Evolutionary conservation across 2,888 invertebrate genomes (phyloP).

Genomic region (Hydroisotoma schaefferi): DNA sequence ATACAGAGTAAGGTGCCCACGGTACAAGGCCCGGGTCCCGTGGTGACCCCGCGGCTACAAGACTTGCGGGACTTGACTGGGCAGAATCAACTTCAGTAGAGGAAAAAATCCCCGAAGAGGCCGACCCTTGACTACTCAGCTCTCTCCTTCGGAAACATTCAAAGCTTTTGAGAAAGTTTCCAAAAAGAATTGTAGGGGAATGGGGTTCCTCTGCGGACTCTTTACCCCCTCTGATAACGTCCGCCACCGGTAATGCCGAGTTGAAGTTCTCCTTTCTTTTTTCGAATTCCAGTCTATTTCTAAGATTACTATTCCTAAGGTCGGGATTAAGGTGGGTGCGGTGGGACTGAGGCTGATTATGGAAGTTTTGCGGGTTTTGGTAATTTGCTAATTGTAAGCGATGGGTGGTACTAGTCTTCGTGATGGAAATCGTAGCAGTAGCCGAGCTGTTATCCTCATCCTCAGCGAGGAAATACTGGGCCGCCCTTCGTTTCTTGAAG

Average conservation of each 20-base stretch:
- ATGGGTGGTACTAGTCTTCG: background rate
- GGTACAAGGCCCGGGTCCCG: slow-evolving; percentile 12
- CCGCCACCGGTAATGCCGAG: too few relatives aligned
- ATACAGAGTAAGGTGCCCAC: slow-evolving; percentile 34
- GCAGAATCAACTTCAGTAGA: slow-evolving; percentile 4
- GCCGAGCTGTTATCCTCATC: slow-evolving; percentile 5
- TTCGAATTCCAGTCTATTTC: too few relatives aligned
- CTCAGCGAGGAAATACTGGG: slow-evolving; percentile 2
- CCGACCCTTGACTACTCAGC: slow-evolving; percentile 1
- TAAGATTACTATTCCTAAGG: too few relatives aligned
- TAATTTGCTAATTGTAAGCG: too few relatives aligned
- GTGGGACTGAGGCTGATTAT: too few relatives aligned
- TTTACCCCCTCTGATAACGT: too few relatives aligned
- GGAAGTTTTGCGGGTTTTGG: too few relatives aligned
- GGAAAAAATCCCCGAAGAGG: background rate
- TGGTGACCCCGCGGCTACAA: slow-evolving; percentile 3
- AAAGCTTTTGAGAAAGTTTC: background rate
- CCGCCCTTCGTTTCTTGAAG: slow-evolving; percentile 10
- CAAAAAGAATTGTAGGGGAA: background rate
- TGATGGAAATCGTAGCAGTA: too few relatives aligned
- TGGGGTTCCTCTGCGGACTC: background rate
- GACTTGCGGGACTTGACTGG: background rate
- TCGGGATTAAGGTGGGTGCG: too few relatives aligned
- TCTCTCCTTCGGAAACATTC: background rate
- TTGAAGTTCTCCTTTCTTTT: too few relatives aligned